These are phyloP conservation scores for Drosophila paulistorum DNA, from an alignment of 1,140 invertebrate species.

Conservation along the genomic window DNA sequence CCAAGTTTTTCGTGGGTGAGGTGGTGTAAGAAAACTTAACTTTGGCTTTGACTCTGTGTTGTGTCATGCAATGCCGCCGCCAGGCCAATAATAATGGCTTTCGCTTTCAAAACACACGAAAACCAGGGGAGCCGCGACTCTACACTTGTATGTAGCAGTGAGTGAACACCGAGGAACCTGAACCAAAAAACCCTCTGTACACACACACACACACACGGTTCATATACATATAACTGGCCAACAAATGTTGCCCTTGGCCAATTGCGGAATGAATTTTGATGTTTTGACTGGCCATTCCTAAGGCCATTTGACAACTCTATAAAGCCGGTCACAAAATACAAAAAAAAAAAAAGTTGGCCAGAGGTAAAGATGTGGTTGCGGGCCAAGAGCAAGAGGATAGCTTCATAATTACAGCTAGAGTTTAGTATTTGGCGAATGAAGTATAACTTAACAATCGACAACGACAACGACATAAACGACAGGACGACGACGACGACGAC, in stretches of 20 bases:
- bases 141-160: not conserved
- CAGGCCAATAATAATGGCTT: constrained; percentile 71
- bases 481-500: not conserved
- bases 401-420: constrained; percentile 8
- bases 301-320: constrained; percentile 71
- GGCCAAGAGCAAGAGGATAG: not conserved
- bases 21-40: constrained; percentile 34
- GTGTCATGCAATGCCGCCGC: constrained; percentile 68
- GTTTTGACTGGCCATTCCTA: constrained; percentile 64
- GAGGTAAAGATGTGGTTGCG: not conserved
- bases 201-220: too few relatives aligned
- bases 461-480: not conserved
- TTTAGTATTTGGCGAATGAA: constrained; percentile 9
- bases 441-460: constrained; percentile 16
- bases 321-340: constrained; percentile 49
- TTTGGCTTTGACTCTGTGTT: constrained; percentile 51
- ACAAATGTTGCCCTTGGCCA: constrained; percentile 65
- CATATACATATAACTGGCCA: constrained; percentile 3
- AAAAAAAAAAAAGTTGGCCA: not conserved
- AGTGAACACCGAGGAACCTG: not conserved
- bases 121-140: constrained; percentile 25
- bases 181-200: not conserved
- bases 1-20: not conserved
- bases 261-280: constrained; percentile 57
- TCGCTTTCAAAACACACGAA: constrained; percentile 75